Percentiles rank a stretch among this genome's conserved stretches.
Conservation (phyloP, 92 coral and sea anemone genomes). For the Paramuricea clavata region DNA sequence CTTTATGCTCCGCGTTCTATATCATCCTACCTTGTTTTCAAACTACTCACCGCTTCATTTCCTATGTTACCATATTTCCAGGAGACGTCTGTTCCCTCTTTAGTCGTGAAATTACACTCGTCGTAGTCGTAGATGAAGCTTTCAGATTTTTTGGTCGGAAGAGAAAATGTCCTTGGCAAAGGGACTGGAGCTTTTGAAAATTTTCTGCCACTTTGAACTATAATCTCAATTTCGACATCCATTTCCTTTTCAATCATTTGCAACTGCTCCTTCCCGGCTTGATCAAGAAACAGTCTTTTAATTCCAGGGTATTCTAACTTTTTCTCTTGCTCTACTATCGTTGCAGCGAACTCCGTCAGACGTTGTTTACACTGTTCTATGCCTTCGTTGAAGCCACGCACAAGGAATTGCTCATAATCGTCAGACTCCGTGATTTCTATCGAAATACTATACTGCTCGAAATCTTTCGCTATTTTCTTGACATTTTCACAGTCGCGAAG, state of each 20-base stretch:
- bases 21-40: no score
- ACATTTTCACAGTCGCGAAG: neutral
- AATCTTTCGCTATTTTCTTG: neutral
- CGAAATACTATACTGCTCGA: neutral
- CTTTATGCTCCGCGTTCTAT: no score
- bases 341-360: neutral
- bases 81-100: conserved; percentile 63
- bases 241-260: neutral
- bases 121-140: conserved; percentile 49
- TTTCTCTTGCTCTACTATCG: neutral
- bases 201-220: neutral
- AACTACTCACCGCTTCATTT: conserved; percentile 41
- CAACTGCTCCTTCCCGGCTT: neutral
- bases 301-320: neutral
- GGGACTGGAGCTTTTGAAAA: neutral
- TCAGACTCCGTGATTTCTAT: neutral
- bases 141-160: neutral
- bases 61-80: conserved; percentile 65
- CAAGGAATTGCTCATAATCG: neutral
- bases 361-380: neutral
- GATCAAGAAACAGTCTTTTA: neutral
- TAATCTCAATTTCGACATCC: neutral
- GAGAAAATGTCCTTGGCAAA: neutral
- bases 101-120: conserved; percentile 73
- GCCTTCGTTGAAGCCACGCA: neutral